These are phyloP conservation scores for Melinaea menophilus DNA, from an alignment of 2,888 invertebrate genomes.

Conservation along the genomic window DNA sequence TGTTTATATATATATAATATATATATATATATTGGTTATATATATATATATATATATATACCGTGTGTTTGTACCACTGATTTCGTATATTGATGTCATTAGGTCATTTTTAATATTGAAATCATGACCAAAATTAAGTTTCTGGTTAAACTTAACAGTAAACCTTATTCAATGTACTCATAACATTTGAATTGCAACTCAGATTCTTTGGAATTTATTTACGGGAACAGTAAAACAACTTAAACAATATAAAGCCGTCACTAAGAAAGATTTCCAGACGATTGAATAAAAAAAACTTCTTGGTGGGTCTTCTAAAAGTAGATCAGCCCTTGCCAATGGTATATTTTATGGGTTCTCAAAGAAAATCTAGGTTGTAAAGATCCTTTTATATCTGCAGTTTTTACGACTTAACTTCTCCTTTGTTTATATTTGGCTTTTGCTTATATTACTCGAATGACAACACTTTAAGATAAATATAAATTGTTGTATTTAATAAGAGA, in stretches of 20 bases:
- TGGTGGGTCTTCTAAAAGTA: constrained; percentile 17
- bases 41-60: too few relatives aligned
- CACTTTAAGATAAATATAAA: neutral
- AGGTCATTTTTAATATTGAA: neutral
- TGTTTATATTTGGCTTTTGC: constrained; percentile 25
- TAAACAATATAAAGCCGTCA: neutral
- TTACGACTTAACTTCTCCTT: constrained; percentile 29
- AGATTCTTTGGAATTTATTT: neutral
- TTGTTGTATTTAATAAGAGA: neutral
- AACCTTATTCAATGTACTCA: too few relatives aligned
- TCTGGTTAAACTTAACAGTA: too few relatives aligned
- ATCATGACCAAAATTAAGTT: too few relatives aligned
- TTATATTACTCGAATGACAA: constrained; percentile 23
- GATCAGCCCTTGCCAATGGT: constrained; percentile 26
- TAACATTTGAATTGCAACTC: neutral
- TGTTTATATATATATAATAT: too few relatives aligned
- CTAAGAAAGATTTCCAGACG: constrained; percentile 11
- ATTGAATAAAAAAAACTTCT: constrained; percentile 22
- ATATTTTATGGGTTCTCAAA: constrained; percentile 34
- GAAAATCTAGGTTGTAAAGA: constrained; percentile 35
- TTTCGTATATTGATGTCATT: too few relatives aligned
- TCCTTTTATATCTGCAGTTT: constrained; percentile 33
- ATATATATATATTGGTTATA: too few relatives aligned
- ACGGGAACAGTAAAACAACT: neutral
- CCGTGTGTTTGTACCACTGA: too few relatives aligned